Base-by-base conservation (phyloP, 1,140 invertebrate species). In the Caerostris darwini region DNA sequence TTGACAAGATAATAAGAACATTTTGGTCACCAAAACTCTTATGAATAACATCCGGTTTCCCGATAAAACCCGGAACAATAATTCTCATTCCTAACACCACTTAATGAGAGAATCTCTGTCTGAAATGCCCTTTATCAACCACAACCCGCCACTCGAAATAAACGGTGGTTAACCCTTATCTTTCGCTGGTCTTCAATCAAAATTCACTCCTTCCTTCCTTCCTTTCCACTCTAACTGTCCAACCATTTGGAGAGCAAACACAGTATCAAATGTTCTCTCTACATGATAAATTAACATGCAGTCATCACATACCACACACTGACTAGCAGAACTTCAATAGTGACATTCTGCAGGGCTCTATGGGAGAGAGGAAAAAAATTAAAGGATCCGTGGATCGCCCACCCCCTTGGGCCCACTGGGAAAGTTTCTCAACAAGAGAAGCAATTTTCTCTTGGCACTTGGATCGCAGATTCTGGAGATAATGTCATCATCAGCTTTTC, bases 401-500 rank as follows among this genome's bases (percentile, higher is more conserved):
- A 53, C 34, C 71, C 71, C 34, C 34, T 14, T 17, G 61, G 17
- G 71, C 14, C 50, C 34, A 53, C 6, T 12, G 34, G 50, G 53
- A 77, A 64, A 77, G 71, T 77, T 77, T 77, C 50, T 8, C 19
- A 77, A 77, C 34, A 77, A 77, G 71, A 77, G 71, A 17, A 7
- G 54, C 12, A 58, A 57, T n/a, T 34, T 56, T 58, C 82, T 14
- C 54, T 19, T 17, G 50, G 57, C 59, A 61, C 57, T 61, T 19
- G 34, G 17, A 69, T 53, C 17, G 14, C 54, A 89, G 87, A 89
- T 89, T 54, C 61, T 57, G 53, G 64, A 89, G 87, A 89, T 89
- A 89, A 89, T 71, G 87, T 61, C 87, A 89, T 89, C 87, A 89
- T 61, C 85, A 56, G 61, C 50, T 53, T 57, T 71, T 61, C 58